A percentile compares a stretch with the other conserved stretches of the same genome.
These are phyloP conservation scores for Ochotona princeps DNA, from an alignment of 2,113 vertebrate species.

Conservation along the genomic window DNA sequence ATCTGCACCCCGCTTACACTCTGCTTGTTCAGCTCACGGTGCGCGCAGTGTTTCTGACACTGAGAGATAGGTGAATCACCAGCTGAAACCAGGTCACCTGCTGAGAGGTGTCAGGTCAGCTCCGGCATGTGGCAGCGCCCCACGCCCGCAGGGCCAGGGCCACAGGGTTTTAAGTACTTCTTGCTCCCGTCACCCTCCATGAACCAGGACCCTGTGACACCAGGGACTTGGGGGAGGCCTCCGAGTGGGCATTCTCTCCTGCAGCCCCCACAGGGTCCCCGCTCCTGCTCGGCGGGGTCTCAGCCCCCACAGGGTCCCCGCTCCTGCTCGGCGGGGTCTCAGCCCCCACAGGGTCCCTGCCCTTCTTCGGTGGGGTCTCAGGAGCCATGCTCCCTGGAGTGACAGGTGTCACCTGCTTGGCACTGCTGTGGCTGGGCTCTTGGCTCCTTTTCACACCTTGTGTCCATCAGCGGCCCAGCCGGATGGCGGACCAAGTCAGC, in stretches of 20 bases:
- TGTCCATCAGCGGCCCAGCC: accelerated
- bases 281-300: not conserved
- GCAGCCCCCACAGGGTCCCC: accelerated
- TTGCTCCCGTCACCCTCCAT: not conserved
- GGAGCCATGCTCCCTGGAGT: accelerated
- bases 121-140: not conserved
- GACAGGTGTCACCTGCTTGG: not conserved
- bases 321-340: not conserved
- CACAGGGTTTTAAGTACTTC: accelerated
- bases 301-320: accelerated
- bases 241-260: accelerated
- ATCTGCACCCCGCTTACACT: constrained; percentile 91
- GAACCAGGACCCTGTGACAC: not conserved
- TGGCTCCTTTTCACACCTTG: accelerated
- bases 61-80: constrained; percentile 86
- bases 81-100: constrained; percentile 86
- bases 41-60: constrained; percentile 87
- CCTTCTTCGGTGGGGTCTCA: not conserved
- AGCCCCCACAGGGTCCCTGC: accelerated
- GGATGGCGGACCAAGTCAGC: not conserved
- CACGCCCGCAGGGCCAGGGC: accelerated
- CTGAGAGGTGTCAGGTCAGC: constrained; percentile 86
- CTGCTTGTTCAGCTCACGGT: constrained; percentile 87
- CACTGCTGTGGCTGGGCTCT: accelerated
- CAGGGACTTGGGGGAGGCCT: not conserved